phyloP scores from a whole-genome alignment of 1,140 invertebrate genomes.

The Drosophila kikkawai region DNA sequence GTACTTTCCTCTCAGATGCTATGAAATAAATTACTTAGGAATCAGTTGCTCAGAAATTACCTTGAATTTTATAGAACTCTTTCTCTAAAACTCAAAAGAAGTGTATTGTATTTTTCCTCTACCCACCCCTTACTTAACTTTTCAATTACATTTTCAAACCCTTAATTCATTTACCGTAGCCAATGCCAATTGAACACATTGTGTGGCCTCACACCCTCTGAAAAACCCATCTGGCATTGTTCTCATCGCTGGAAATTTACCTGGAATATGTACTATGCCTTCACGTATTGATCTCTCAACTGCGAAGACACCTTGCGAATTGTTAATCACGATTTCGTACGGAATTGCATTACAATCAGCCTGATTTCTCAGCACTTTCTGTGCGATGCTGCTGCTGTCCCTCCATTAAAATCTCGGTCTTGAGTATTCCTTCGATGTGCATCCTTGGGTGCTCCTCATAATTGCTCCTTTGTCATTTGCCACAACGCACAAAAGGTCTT shows the following conservation, averaged over 20 bases:
- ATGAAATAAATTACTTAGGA: too few relatives aligned
- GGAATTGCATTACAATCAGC: constrained; percentile 62
- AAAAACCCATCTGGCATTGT: constrained; percentile 29
- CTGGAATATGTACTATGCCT: constrained; percentile 23
- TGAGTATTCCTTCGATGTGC: neutral
- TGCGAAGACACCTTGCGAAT: constrained; percentile 46
- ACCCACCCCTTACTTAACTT: neutral
- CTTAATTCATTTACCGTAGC: constrained; percentile 9
- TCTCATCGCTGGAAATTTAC: constrained; percentile 33
- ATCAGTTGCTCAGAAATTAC: neutral
- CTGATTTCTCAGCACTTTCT: constrained; percentile 64
- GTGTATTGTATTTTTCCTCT: neutral
- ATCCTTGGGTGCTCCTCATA: constrained; percentile 56
- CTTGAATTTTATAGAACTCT: neutral
- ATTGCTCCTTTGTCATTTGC: constrained; percentile 81
- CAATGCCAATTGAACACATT: constrained; percentile 21
- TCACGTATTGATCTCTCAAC: constrained; percentile 4
- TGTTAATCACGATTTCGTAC: constrained; percentile 61
- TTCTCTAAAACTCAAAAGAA: neutral
- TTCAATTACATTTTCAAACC: constrained; percentile 12
- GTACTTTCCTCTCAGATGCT: too few relatives aligned
- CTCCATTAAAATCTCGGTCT: constrained; percentile 25
- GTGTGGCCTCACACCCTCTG: constrained; percentile 20
- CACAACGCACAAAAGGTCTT: constrained; percentile 51
- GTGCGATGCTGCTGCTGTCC: constrained; percentile 8